Conservation (phyloP, 1,140 invertebrate species). For the Halictus rubicundus region DNA sequence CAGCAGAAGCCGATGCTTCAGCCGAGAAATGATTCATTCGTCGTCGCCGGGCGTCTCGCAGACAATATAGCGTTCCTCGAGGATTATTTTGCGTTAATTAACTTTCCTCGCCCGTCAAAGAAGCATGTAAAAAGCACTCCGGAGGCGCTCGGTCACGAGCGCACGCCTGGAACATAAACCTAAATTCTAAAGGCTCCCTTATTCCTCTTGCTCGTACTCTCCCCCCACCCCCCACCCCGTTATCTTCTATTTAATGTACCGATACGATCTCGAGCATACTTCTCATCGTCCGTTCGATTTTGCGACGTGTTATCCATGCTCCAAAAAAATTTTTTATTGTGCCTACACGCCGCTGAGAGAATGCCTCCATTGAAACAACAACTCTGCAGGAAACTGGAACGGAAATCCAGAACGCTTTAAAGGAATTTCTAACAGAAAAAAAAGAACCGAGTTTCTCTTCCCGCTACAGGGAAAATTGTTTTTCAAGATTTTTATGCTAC, state of each 20-base stretch:
- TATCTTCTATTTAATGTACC: slow-evolving; percentile 15
- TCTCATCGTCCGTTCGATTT: background rate
- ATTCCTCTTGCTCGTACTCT: background rate
- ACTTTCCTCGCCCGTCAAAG: background rate
- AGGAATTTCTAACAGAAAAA: no score
- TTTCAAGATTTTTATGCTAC: no score
- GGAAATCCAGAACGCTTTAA: no score
- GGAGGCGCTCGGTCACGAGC: background rate
- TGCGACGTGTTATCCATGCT: background rate
- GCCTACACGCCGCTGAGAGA: no score
- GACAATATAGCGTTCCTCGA: background rate
- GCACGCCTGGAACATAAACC: background rate
- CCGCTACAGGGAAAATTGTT: no score
- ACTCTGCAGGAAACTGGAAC: no score
- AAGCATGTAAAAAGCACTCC: background rate
- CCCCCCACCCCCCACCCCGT: background rate
- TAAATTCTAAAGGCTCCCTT: background rate
- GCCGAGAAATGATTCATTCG: background rate
- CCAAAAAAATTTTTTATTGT: background rate
- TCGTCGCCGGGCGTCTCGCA: background rate
- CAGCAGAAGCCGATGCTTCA: background rate
- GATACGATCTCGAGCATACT: background rate
- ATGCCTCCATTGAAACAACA: no score
- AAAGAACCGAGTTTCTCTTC: no score
- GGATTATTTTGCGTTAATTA: slow-evolving; percentile 23